Conservation (phyloP, 2,888 invertebrate genomes). For the Agriotes lineatus region DNA sequence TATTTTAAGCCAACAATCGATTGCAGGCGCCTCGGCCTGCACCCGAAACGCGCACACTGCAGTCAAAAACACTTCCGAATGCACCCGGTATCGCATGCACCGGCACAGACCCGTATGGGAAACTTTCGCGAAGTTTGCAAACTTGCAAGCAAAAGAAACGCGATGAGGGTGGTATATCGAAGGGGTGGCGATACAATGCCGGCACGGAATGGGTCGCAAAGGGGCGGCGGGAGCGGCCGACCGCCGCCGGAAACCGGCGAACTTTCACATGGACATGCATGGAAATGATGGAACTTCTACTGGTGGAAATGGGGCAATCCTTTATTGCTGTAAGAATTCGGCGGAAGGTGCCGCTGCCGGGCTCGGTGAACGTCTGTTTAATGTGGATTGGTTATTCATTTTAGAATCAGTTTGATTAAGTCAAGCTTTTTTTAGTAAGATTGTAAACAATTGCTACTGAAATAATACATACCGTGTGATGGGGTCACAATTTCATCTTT, state of each 20-base stretch:
- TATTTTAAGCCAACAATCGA: constrained; percentile 40
- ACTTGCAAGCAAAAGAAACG: constrained; percentile 51
- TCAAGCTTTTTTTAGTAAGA: too few relatives aligned
- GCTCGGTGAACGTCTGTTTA: too few relatives aligned
- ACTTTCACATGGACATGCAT: constrained; percentile 20
- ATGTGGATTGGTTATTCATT: too few relatives aligned
- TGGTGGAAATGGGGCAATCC: background rate
- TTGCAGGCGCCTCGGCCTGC: too few relatives aligned
- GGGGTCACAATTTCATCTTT: too few relatives aligned
- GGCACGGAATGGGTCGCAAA: constrained; percentile 54
- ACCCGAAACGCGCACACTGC: constrained; percentile 45
- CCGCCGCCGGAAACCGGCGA: constrained; percentile 51
- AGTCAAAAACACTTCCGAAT: constrained; percentile 25
- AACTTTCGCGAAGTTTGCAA: constrained; percentile 54
- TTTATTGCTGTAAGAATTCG: too few relatives aligned
- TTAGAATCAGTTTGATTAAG: too few relatives aligned
- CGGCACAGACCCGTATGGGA: constrained; percentile 20
- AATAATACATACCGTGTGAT: too few relatives aligned
- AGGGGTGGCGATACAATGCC: constrained; percentile 60
- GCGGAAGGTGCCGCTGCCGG: too few relatives aligned
- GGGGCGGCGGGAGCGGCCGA: constrained; percentile 56
- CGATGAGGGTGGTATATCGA: constrained; percentile 57
- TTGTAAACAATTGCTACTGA: too few relatives aligned
- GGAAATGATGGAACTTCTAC: background rate
- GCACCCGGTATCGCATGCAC: constrained; percentile 39